A percentile compares a stretch with the other conserved stretches of the same genome.
Conservation (phyloP, 2,888 invertebrate genomes). For the Sicus ferrugineus region DNA sequence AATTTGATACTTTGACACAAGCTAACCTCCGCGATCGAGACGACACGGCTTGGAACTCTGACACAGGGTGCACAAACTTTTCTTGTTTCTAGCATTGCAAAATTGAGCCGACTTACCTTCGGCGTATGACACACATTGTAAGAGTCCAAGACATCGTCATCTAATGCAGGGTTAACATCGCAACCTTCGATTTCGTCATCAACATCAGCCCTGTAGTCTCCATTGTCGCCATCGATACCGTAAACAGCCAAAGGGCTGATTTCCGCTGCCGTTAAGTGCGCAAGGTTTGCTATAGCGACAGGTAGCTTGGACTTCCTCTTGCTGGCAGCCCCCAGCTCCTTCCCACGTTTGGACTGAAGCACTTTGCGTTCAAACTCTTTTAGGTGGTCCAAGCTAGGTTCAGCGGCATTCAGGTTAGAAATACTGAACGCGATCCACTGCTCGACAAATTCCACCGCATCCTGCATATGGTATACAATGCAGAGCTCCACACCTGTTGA, state of each 20-base stretch:
- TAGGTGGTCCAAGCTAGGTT: conserved; percentile 70
- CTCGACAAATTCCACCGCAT: conserved; percentile 76
- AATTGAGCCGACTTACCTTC: conserved; percentile 60
- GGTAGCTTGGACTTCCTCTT: conserved; percentile 46
- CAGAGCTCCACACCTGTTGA: conserved; percentile 71
- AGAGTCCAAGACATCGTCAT: conserved; percentile 49
- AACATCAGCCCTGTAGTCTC: conserved; percentile 50
- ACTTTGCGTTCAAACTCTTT: conserved; percentile 73
- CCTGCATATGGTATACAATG: conserved; percentile 70
- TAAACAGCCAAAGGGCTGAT: conserved; percentile 54
- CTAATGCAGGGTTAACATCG: conserved; percentile 39
- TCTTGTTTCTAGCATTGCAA: too few relatives aligned
- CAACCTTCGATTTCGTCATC: conserved; percentile 25
- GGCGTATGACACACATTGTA: conserved; percentile 53
- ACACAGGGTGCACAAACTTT: too few relatives aligned
- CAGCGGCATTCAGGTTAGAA: conserved; percentile 70
- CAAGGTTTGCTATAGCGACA: conserved; percentile 39
- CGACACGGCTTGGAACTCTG: too few relatives aligned
- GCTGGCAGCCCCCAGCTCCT: conserved; percentile 46
- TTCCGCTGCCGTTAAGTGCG: conserved; percentile 39
- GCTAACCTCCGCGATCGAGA: too few relatives aligned
- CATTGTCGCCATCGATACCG: conserved; percentile 48
- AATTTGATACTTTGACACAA: too few relatives aligned
- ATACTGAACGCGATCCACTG: conserved; percentile 82
- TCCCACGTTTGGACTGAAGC: conserved; percentile 66